Percentiles rank a stretch among this genome's conserved stretches.
These are phyloP conservation scores for Dromiciops gliroides DNA, from an alignment of 2,113 vertebrate species.

Conservation along the genomic window DNA sequence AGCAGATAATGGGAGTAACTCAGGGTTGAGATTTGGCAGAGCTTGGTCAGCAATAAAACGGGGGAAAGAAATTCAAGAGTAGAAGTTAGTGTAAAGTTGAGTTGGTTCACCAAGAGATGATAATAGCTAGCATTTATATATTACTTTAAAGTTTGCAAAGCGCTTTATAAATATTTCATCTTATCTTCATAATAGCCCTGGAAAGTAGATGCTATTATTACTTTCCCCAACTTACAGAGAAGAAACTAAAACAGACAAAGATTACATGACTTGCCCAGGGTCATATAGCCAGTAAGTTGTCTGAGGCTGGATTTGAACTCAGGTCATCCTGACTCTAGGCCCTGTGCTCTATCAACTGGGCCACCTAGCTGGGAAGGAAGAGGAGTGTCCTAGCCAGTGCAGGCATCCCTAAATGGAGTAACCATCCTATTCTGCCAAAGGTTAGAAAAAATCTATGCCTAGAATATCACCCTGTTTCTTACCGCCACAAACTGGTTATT, in stretches of 20 bases:
- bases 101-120: neutral
- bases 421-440: neutral
- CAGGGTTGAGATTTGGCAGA: neutral
- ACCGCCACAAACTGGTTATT: slow-evolving; percentile 98
- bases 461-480: slow-evolving; percentile 70
- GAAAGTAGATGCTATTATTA: neutral
- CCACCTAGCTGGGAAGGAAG: neutral
- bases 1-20: neutral
- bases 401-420: neutral
- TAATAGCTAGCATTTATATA: neutral
- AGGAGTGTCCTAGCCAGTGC: neutral
- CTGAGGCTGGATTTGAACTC: neutral
- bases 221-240: neutral
- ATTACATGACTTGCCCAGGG: neutral
- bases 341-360: neutral
- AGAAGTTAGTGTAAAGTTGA: neutral
- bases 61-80: neutral
- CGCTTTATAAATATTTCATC: neutral
- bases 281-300: neutral
- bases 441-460: neutral
- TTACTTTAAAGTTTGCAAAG: neutral
- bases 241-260: neutral
- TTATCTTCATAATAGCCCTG: neutral
- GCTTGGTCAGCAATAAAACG: neutral
- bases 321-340: neutral